Evolutionary conservation across 2,113 vertebrate genomes (phyloP).

Genomic region (Gavia stellata): DNA sequence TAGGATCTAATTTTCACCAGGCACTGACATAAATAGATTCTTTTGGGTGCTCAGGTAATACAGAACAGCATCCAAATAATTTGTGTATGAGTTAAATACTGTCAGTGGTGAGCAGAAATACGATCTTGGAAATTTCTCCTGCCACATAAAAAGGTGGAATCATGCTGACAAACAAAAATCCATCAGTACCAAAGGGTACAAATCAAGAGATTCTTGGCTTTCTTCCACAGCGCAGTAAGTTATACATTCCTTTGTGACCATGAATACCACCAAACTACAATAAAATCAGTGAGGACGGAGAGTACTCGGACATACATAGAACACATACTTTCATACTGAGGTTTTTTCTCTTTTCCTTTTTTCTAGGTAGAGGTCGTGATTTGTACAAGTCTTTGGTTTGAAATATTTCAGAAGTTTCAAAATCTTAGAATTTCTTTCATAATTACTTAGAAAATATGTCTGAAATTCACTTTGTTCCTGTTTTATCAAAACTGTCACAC

Average conservation of each 20-base stretch:
- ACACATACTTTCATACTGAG: background rate
- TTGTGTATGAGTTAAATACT: background rate
- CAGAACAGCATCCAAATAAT: background rate
- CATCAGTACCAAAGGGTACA: background rate
- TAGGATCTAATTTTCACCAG: background rate
- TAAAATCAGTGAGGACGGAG: background rate
- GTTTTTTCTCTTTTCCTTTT: background rate
- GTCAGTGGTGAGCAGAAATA: background rate
- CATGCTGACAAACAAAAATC: background rate
- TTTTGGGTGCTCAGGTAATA: background rate
- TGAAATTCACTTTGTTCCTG: background rate
- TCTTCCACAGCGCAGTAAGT: background rate
- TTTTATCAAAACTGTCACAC: conserved; percentile 6
- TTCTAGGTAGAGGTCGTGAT: background rate
- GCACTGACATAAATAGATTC: background rate
- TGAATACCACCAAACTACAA: background rate
- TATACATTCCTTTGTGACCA: background rate
- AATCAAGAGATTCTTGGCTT: background rate
- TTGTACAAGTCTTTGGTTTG: background rate
- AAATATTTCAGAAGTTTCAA: background rate
- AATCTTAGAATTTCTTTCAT: background rate
- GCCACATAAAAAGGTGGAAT: background rate
- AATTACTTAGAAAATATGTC: conserved; percentile 6
- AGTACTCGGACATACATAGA: background rate
- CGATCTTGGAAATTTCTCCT: background rate